phyloP scores from a whole-genome alignment of 2,888 invertebrate species.

The Branchellion lobata region DNA sequence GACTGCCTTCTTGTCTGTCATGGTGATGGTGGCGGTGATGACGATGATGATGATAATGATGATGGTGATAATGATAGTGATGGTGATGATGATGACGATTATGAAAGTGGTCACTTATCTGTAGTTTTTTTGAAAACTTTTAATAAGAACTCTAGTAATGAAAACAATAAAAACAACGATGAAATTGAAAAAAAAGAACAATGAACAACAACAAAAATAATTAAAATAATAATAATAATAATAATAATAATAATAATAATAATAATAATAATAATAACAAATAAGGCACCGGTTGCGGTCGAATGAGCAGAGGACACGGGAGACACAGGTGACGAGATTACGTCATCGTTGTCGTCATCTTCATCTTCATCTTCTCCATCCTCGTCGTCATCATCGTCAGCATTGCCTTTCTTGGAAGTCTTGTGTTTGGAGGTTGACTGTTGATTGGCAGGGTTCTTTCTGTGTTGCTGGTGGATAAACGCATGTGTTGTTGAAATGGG shows the following conservation, averaged over 20 bases:
- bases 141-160: neutral
- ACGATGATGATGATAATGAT: neutral
- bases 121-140: neutral
- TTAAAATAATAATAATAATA: neutral
- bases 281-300: no score
- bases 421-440: neutral
- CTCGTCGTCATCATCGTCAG: neutral
- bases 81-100: neutral
- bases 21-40: constrained; percentile 19
- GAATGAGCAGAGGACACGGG: neutral
- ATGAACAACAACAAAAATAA: no score
- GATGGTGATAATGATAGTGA: constrained; percentile 13
- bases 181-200: neutral
- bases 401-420: neutral
- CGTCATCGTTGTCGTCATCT: neutral
- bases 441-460: neutral
- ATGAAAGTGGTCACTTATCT: neutral
- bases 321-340: neutral
- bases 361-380: neutral
- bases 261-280: neutral
- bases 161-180: neutral
- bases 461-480: no score
- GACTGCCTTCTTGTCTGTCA: neutral
- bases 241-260: constrained; percentile 3
- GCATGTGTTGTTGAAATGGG: no score